Percentiles rank a stretch among this genome's conserved stretches.
phyloP scores from a whole-genome alignment of 2,797 vertebrate species.

The Coracias cyanogaster region DNA sequence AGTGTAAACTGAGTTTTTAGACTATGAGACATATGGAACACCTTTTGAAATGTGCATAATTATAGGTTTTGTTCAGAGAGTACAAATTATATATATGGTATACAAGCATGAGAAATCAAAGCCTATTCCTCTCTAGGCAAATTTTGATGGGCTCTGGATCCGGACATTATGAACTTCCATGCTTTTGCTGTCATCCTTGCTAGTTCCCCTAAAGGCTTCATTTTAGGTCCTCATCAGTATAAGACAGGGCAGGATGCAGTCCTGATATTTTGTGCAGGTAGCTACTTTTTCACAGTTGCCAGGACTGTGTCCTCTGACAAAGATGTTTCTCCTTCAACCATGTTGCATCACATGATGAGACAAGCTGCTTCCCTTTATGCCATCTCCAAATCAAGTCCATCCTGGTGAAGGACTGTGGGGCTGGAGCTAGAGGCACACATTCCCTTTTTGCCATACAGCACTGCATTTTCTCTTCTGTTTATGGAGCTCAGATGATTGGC shows the following conservation, averaged over 20 bases:
- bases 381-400: not conserved
- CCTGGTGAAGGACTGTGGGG: not conserved
- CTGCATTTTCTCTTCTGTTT: not conserved
- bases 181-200: not conserved
- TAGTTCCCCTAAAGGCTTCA: not conserved
- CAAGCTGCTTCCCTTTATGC: not conserved
- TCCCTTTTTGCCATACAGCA: not conserved
- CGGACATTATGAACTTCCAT: not conserved
- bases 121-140: not conserved
- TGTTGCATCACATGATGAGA: not conserved
- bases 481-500: not conserved
- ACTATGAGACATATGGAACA: not conserved
- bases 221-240: fast-evolving
- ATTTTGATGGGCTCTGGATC: not conserved
- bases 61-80: not conserved
- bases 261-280: not conserved
- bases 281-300: not conserved
- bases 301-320: not conserved
- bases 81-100: not conserved
- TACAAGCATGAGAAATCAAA: not conserved
- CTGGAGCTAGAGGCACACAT: not conserved
- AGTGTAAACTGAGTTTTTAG: conserved; percentile 3
- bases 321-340: not conserved
- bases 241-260: not conserved
- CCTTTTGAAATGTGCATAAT: conserved; percentile 13